phyloP scores from a whole-genome alignment of 2,113 vertebrate genomes.

The Sturnira hondurensis region DNA sequence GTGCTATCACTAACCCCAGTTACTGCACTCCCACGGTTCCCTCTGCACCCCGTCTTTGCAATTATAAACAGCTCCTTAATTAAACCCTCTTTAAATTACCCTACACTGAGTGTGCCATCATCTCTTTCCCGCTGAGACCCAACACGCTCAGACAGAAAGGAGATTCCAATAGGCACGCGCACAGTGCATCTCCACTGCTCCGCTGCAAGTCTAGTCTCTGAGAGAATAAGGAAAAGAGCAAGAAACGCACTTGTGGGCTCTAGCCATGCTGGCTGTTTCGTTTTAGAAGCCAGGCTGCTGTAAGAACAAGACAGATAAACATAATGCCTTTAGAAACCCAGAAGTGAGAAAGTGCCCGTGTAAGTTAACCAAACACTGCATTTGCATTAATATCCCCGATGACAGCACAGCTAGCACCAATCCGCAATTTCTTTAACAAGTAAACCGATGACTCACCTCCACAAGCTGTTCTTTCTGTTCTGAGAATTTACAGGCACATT shows the following conservation, averaged over 20 bases:
- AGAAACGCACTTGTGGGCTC: not conserved
- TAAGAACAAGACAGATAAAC: not conserved
- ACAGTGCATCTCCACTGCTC: not conserved
- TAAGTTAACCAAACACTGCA: not conserved
- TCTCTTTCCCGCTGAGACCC: not conserved
- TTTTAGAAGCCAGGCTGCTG: not conserved
- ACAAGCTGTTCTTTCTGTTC: conserved; percentile 97
- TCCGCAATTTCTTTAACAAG: not conserved
- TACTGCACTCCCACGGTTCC: not conserved
- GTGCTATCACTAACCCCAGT: not conserved
- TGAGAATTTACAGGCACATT: conserved; percentile 91
- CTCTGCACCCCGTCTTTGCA: not conserved
- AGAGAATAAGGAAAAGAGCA: not conserved
- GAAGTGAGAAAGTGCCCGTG: not conserved
- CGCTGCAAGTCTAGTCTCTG: not conserved
- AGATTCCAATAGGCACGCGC: not conserved
- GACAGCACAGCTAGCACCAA: not conserved
- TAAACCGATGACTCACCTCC: conserved; percentile 85
- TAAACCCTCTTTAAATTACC: not conserved
- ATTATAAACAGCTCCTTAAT: not conserved
- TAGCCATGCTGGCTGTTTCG: not conserved
- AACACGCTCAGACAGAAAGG: not conserved
- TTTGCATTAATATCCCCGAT: not conserved
- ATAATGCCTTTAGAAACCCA: not conserved
- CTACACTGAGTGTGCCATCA: not conserved